Conservation (phyloP, 1,140 invertebrate species). For the Diplogasteroides magnus region DNA sequence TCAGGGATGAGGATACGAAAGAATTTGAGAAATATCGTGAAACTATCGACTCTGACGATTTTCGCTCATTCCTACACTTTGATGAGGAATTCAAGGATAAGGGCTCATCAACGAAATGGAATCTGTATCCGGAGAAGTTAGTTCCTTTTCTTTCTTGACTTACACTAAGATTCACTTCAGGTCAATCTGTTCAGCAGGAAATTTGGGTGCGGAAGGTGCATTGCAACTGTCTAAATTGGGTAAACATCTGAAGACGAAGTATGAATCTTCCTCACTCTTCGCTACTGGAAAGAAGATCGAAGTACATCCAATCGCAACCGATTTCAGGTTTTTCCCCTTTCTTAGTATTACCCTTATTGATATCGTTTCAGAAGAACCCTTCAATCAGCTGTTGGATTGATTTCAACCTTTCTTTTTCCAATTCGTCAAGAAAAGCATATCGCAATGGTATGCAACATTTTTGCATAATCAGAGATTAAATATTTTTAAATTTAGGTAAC, state of each 20-base stretch:
- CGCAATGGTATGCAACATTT: no score
- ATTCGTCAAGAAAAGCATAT: no score
- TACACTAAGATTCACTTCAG: no score
- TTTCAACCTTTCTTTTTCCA: slow-evolving; percentile 17
- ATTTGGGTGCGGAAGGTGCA: slow-evolving; percentile 23
- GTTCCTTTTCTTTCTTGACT: no score
- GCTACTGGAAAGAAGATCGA: slow-evolving; percentile 4
- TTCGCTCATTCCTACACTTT: no score
- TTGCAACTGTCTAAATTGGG: slow-evolving; percentile 11
- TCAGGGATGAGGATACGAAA: slow-evolving; percentile 21
- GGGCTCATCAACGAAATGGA: no score
- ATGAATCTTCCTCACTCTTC: slow-evolving; percentile 1
- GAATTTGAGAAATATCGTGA: slow-evolving; percentile 11
- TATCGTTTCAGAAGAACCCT: slow-evolving; percentile 20
- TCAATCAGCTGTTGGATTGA: slow-evolving; percentile 21
- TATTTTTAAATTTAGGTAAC: no score
- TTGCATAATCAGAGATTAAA: no score
- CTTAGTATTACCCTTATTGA: neutral
- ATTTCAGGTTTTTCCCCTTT: neutral
- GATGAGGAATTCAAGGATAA: no score
- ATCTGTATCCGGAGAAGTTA: no score
- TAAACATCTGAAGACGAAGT: slow-evolving; percentile 13
- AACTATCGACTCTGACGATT: slow-evolving; percentile 12
- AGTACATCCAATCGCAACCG: neutral
- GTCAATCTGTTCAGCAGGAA: slow-evolving; percentile 10